Base-by-base conservation (phyloP, 1,140 invertebrate species). In the Drosophila bipectinata region DNA sequence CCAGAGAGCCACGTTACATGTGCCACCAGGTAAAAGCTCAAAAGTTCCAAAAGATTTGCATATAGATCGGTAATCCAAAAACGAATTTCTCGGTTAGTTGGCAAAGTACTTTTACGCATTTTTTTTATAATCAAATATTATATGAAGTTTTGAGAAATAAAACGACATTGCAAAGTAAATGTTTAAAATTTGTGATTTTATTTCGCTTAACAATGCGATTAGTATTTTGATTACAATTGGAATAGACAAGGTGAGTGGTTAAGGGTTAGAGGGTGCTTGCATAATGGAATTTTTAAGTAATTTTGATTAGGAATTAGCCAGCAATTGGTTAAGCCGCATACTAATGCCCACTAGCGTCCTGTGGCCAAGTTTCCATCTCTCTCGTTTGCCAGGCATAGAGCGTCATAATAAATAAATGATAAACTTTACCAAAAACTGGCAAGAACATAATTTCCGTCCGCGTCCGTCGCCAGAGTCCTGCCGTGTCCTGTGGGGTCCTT, bases 281-380 rank as follows among this genome's bases (percentile, higher is more conserved):
- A 60, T 77, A 80, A 84, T 85, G 77, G 77, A 85, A 85, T 84
- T 69, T 80, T 60, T 64, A 75, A 87, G 66, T 66, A 63, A 61
- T 68, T 77, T 76, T 68, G 72, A 69, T 76, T 76, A 52, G 64
- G 44, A 77, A 75, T 87, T 71, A 74, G 58, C 77, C 68, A 73
- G 59, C 49, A 77, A 85, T 81, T 77, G 77, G 71, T 74, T 77
- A 58, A 57, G 68, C 41, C 53, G 80, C 72, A 81, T 79, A 67
- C 72, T 76, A 83, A 83, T 62, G 54, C 60, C 53, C 32, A 51
- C 68, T 54, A 48, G 28, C 30, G 63, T 57, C 54, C 44, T 32
- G 49, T 24, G 53, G 21, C 47, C 26, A 58, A 37, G 53, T 32
- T 44, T 37, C 12, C 10, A 12, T 12, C 34, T 30, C 53, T 45